A percentile compares a stretch with the other conserved stretches of the same genome.
Conservation (phyloP, 1,140 invertebrate genomes). For the Caenorhabditis elegans region WBcel235 BX284603.4:10047001-10047500, state of each 20-base stretch:
- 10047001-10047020: too few relatives aligned
- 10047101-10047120: conserved; percentile 68
- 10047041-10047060: neutral
- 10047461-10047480: conserved; percentile 41
- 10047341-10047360: conserved; percentile 47
- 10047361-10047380: conserved; percentile 43
- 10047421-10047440: conserved; percentile 37
- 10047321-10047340: conserved; percentile 50
- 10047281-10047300: conserved; percentile 59
- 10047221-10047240: conserved; percentile 43
- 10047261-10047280: neutral
- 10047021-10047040: too few relatives aligned
- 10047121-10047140: conserved; percentile 69
- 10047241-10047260: neutral
- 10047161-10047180: conserved; percentile 54
- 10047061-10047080: conserved; percentile 65
- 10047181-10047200: conserved; percentile 57
- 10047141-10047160: conserved; percentile 65
- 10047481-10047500: conserved; percentile 41
- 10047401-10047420: conserved; percentile 36
- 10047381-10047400: conserved; percentile 44
- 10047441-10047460: conserved; percentile 38
- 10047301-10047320: conserved; percentile 52
- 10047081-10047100: conserved; percentile 68
- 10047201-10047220: conserved; percentile 61